phyloP scores from a whole-genome alignment of 2,888 invertebrate genomes.

The Coelopa pilipes region DNA sequence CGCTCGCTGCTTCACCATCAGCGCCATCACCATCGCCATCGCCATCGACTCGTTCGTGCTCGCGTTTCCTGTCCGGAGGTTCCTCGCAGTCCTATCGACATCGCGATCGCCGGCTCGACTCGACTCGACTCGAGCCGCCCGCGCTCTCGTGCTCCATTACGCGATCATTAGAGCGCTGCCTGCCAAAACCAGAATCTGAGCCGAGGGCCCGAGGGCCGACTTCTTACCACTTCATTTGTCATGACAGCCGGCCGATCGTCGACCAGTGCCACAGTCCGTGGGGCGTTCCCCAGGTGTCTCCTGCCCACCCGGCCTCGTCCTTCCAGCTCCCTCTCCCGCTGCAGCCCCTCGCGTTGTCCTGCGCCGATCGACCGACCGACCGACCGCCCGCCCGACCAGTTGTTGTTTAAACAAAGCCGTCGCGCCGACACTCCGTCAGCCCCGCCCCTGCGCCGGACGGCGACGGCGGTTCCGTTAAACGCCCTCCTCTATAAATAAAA shows the following conservation, averaged over 20 bases:
- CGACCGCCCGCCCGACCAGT: slow-evolving; percentile 17
- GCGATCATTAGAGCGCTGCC: neutral
- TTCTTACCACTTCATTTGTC: slow-evolving; percentile 37
- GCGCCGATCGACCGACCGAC: neutral
- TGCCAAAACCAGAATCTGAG: no score
- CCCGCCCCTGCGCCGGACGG: neutral
- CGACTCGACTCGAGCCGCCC: no score
- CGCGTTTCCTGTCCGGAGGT: no score
- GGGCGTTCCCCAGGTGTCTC: neutral
- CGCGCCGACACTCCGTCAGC: no score
- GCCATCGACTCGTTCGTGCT: no score
- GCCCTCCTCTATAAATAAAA: slow-evolving; percentile 40
- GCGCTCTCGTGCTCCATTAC: neutral
- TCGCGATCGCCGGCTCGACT: no score
- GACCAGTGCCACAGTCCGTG: neutral
- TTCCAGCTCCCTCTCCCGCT: neutral
- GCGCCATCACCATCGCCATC: neutral
- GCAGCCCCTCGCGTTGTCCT: neutral
- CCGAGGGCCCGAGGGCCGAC: neutral
- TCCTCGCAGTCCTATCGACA: no score
- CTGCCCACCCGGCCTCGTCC: no score
- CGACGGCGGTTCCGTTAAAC: slow-evolving; percentile 23
- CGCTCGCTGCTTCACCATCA: neutral
- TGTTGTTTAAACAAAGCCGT: slow-evolving; percentile 3
- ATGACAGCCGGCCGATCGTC: slow-evolving; percentile 20